Evolutionary conservation across 2,797 vertebrate genomes (phyloP), one percentile per base, ranked within the genome.

Genomic region (Hylomyscus alleni): DNA sequence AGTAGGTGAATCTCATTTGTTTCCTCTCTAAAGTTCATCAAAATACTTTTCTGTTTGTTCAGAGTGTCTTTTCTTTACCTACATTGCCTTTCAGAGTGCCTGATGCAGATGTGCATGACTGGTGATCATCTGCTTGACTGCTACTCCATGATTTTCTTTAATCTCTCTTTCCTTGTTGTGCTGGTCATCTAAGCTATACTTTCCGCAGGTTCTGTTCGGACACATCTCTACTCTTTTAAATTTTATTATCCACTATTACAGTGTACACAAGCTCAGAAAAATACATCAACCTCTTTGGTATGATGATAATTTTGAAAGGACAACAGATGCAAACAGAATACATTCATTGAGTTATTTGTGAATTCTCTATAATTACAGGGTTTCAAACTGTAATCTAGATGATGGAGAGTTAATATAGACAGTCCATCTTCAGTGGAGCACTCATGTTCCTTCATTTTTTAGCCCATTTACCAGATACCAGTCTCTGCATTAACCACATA

Each of bases 1-100:
- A 5, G 47, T 19, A 90, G n/a, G 10, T 91, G 91, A 84, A 44
- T 93, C 26, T 73, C 5, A 91, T 56, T 88, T 83, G 34, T 84
- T n/a, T n/a, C 26, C 88, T 44, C 11, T 26, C 12, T 4, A 52
- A 12, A 81, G 29, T 65, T 65, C 15, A 17, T 47, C 58, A 31
- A 22, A 47, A 47, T 13, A 47, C 15, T 1, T 84, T 62, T 84
- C 19, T 34, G 3, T 47, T 56, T 84, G 17, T 34, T 34, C 26
- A 84, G 40, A 40, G 58, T 26, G 24, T 60, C 58, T 60, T 60
- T 9, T 65, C 40, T 15, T 65, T 47, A 13, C 10, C 58, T 44
- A 47, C 9, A 26, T 44, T 62, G 56, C 7, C 15, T 34, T 47
- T 34, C 29, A 31, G 37, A 47, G 29, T 13, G 6, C 47, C 26